These are phyloP conservation scores for Brachyhypopomus gauderio DNA, from an alignment of 2,113 vertebrate species.

Conservation along the genomic window DNA sequence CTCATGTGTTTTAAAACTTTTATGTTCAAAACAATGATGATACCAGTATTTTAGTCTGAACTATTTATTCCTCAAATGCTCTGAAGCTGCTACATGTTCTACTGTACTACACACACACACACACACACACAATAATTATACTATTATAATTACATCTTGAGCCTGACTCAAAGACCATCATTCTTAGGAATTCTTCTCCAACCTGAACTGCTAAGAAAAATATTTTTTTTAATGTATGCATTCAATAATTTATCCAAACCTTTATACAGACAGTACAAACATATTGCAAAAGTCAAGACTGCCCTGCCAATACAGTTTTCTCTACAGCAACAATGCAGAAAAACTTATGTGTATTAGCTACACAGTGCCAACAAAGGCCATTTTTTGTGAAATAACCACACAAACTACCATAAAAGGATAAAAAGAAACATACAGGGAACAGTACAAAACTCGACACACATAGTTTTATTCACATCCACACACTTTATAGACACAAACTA, in stretches of 20 bases:
- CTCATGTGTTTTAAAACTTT: too few relatives aligned
- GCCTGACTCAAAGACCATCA: not conserved
- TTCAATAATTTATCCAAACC: not conserved
- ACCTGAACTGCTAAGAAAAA: not conserved
- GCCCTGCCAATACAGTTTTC: not conserved
- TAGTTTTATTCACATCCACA: not conserved
- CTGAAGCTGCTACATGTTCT: too few relatives aligned
- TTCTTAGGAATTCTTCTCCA: not conserved
- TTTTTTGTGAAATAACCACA: too few relatives aligned
- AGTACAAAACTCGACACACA: too few relatives aligned
- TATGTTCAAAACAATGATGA: too few relatives aligned
- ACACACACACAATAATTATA: not conserved
- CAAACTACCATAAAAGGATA: too few relatives aligned
- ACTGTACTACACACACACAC: too few relatives aligned
- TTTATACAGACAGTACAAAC: not conserved
- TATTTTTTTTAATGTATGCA: not conserved
- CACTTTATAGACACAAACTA: not conserved
- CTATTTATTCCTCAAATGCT: too few relatives aligned
- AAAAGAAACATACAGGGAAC: too few relatives aligned
- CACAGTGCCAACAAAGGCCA: too few relatives aligned
- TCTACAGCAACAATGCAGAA: not conserved
- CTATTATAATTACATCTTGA: not conserved
- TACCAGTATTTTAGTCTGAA: too few relatives aligned
- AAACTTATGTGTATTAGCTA: not conserved
- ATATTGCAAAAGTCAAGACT: not conserved